Conservation (phyloP, 2,888 invertebrate species). For the Metalampra italica region DNA sequence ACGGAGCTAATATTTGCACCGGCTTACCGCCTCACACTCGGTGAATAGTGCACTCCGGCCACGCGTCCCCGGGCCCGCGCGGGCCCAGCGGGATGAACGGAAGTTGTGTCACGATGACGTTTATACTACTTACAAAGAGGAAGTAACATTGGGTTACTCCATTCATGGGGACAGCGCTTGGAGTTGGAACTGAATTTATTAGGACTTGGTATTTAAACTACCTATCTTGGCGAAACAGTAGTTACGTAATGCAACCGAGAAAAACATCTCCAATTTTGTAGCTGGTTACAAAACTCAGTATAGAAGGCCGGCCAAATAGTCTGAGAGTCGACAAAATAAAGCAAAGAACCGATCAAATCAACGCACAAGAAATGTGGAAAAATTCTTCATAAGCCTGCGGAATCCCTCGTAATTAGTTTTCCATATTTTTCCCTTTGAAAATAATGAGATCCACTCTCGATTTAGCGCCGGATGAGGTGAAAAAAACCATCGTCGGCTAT, state of each 20-base stretch:
- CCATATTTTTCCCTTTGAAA: conserved; percentile 46
- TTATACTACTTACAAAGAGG: not conserved
- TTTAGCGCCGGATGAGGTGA: conserved; percentile 38
- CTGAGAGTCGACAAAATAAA: too few species aligned
- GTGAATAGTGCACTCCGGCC: not conserved
- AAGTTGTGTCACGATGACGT: too few species aligned
- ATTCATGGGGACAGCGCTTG: too few species aligned
- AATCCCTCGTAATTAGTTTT: conserved; percentile 65
- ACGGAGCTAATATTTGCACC: conserved; percentile 11
- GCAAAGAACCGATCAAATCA: too few species aligned
- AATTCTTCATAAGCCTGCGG: conserved; percentile 17
- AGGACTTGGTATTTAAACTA: too few species aligned
- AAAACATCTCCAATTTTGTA: too few species aligned
- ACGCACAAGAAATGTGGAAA: not conserved
- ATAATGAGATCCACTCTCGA: conserved; percentile 53
- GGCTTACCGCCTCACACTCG: conserved; percentile 3
- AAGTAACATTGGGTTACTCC: too few species aligned
- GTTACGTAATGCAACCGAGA: too few species aligned
- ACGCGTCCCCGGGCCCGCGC: not conserved
- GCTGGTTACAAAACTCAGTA: too few species aligned
- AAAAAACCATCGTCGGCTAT: conserved; percentile 63
- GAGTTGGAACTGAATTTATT: too few species aligned
- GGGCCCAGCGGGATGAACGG: not conserved
- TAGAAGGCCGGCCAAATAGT: too few species aligned
- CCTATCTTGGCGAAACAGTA: too few species aligned